A percentile compares a stretch with the other conserved stretches of the same genome.
Evolutionary conservation across 2,888 invertebrate genomes (phyloP).

Genomic region (Leucophora obtusa): DNA sequence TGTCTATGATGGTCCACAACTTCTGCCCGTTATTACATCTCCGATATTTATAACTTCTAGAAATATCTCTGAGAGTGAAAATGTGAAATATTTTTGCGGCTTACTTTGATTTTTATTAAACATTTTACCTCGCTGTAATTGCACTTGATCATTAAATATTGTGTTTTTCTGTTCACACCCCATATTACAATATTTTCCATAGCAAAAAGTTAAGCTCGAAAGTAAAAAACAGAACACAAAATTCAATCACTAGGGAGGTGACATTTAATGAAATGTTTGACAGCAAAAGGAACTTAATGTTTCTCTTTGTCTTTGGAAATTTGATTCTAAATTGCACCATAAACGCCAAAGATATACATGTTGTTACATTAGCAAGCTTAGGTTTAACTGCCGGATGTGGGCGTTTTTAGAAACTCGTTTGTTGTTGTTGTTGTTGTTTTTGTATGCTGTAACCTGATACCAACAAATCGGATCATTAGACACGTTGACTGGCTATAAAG

Average conservation of each 20-base stretch:
- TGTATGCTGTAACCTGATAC: conserved; percentile 74
- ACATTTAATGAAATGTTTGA: conserved; percentile 50
- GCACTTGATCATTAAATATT: neutral
- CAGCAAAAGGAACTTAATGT: conserved; percentile 17
- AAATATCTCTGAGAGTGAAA: too few species aligned
- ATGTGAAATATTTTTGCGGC: too few species aligned
- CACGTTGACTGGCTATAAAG: conserved; percentile 74
- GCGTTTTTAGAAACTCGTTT: conserved; percentile 71
- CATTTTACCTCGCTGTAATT: neutral
- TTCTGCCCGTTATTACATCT: too few species aligned
- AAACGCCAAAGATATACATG: conserved; percentile 56
- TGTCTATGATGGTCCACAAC: too few species aligned
- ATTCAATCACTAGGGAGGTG: conserved; percentile 33
- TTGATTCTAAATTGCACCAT: conserved; percentile 55
- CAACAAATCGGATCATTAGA: conserved; percentile 78
- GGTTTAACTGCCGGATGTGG: conserved; percentile 73
- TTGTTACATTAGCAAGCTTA: conserved; percentile 26
- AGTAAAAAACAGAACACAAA: neutral
- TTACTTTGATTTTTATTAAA: too few species aligned
- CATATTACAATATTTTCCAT: neutral
- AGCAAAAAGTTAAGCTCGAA: too few species aligned
- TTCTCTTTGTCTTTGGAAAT: conserved; percentile 31
- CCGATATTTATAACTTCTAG: too few species aligned
- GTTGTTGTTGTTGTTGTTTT: neutral
- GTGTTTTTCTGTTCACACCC: neutral